Evolutionary conservation across 64 coral and sea anemone species (phyloP).

Genomic region (Montipora sp.): DNA sequence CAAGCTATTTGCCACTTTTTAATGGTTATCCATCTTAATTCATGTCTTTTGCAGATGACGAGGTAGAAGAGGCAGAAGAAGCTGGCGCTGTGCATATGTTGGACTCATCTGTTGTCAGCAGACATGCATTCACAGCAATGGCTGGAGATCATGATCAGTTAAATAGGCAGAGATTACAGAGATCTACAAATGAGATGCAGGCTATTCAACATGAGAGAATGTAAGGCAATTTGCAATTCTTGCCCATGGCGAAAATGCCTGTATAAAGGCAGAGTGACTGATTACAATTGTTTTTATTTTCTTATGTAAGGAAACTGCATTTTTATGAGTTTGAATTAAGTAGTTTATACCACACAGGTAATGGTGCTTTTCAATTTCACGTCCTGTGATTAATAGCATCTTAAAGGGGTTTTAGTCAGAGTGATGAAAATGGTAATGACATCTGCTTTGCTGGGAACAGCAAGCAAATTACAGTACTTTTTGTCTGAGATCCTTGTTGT

Average conservation of each 20-base stretch:
- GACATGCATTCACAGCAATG: conserved; percentile 93
- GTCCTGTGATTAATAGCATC: too few relatives aligned
- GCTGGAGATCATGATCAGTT: conserved; percentile 91
- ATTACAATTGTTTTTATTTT: too few relatives aligned
- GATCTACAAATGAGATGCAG: conserved; percentile 77
- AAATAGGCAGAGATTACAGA: conserved; percentile 79
- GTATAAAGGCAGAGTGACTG: background rate
- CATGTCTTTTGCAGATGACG: conserved; percentile 27
- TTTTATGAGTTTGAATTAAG: too few relatives aligned
- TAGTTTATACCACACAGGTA: too few relatives aligned
- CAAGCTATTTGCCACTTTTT: background rate
- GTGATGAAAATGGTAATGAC: too few relatives aligned
- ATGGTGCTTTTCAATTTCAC: too few relatives aligned
- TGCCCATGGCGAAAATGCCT: background rate
- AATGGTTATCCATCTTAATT: too few relatives aligned
- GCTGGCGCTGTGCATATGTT: conserved; percentile 7
- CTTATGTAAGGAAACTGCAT: too few relatives aligned
- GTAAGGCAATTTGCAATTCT: conserved; percentile 43
- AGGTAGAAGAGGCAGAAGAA: conserved; percentile 63
- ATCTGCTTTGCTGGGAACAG: too few relatives aligned
- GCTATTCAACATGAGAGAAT: conserved; percentile 86
- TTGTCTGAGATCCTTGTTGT: too few relatives aligned
- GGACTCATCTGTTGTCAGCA: conserved; percentile 64
- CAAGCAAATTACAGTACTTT: too few relatives aligned
- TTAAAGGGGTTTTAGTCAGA: too few relatives aligned